These are phyloP conservation scores for Otis tarda DNA, from an alignment of 2,113 vertebrate species.

Conservation along the genomic window DNA sequence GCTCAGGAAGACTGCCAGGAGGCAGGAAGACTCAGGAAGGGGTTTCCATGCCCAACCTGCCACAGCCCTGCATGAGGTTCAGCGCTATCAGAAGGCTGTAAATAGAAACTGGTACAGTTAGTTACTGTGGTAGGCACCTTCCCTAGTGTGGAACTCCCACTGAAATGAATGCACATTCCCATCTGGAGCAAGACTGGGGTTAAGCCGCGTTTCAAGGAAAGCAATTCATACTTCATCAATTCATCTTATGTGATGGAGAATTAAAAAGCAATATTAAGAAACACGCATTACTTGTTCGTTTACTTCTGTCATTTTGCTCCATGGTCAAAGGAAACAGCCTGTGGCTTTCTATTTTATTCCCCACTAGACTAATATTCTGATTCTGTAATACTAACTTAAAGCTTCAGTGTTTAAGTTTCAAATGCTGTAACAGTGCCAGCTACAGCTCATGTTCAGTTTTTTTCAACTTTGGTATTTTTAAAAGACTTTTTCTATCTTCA, in stretches of 20 bases:
- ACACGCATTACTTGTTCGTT: background rate
- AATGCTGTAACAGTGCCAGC: background rate
- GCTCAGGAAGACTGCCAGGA: slow-evolving; percentile 5
- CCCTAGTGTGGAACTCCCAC: background rate
- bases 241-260: background rate
- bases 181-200: background rate
- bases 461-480: background rate
- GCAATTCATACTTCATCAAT: background rate
- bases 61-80: background rate
- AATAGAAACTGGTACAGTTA: background rate
- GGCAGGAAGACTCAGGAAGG: background rate
- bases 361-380: background rate
- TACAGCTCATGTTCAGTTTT: background rate
- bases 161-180: background rate
- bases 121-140: background rate
- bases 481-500: background rate
- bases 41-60: background rate
- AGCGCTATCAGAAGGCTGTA: background rate
- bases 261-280: background rate
- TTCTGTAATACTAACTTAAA: background rate
- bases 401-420: background rate
- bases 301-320: background rate
- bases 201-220: background rate
- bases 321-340: background rate
- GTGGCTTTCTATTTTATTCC: background rate